A percentile compares a stretch with the other conserved stretches of the same genome.
These are phyloP conservation scores for Artibeus jamaicensis DNA, from an alignment of 2,797 vertebrate genomes.

Conservation along the genomic window DNA sequence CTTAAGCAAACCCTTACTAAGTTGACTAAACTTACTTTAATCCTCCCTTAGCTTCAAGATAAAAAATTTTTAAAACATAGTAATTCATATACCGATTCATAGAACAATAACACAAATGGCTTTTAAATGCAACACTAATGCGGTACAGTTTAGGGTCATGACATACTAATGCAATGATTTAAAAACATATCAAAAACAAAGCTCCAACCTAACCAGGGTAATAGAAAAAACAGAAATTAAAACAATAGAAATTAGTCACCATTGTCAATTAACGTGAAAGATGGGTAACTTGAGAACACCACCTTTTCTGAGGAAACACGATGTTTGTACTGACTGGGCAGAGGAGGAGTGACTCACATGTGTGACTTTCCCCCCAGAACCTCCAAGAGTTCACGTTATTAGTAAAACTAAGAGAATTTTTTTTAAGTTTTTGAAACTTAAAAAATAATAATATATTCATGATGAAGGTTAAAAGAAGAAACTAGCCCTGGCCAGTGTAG, in stretches of 20 bases:
- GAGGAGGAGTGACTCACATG: fast-evolving
- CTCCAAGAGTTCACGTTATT: not conserved
- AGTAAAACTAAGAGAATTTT: not conserved
- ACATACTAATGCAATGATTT: not conserved
- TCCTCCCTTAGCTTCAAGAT: not conserved
- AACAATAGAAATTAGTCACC: not conserved
- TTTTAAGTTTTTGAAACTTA: not conserved
- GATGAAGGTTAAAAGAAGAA: not conserved
- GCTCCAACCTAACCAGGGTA: not conserved
- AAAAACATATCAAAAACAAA: constrained; percentile 23
- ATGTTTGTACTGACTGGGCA: not conserved
- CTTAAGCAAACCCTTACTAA: constrained; percentile 17
- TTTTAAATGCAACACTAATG: not conserved
- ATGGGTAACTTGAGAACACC: not conserved
- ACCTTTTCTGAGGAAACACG: not conserved
- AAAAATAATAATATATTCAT: not conserved
- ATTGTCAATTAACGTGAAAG: not conserved
- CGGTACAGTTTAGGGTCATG: not conserved
- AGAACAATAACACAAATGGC: not conserved
- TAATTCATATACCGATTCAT: not conserved
- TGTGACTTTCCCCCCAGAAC: not conserved
- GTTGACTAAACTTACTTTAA: not conserved
- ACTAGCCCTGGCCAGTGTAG: not conserved
- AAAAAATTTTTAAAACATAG: not conserved
- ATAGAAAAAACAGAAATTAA: constrained; percentile 24